Base-by-base conservation (phyloP, 2,113 vertebrate species). In the Catharus minimus region DNA sequence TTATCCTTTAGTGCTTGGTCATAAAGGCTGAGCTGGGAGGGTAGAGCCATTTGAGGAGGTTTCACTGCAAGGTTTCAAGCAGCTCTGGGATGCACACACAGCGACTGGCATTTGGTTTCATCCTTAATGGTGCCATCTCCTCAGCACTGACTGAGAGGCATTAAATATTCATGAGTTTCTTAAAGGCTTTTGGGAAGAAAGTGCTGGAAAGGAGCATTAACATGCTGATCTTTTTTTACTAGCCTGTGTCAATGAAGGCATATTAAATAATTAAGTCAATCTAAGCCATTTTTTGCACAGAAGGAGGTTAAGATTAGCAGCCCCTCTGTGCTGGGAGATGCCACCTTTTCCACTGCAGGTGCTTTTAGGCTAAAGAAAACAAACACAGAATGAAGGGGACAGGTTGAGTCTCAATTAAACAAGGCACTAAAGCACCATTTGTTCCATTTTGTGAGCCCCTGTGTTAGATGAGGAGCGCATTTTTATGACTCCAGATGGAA, bases 121-220 rank as follows among this genome's bases (percentile, higher is more conserved):
- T 44, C 49, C 22, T 89, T 95, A 96, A 96, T 74, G 72, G 68
- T 93, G 52, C 82, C 86, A 86, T 96, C 89, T 96, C 89, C 75
- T 88, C 53, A 5, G 84, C 86, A 78, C 83, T 75, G 82, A 93
- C 80, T 53, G 89, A 93, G 81, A 88, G 19, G 15, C 18, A 68
- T 96, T 85, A 97, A 97, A 96, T 96, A 97, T 97, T 95, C 75
- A 97, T 94, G 92, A 86, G 38, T 92, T 95, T 91, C 92, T 94
- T 91, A 91, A 96, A 96, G 89, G 66, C 60, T 95, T 97, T 96
- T 92, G 71, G 74, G 89, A 82, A 94, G 93, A 94, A 95, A 72
- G 28, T 94, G 39, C 67, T 94, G 61, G 79, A 92, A 95, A 91
- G 39, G 32, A 96, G 64, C 92, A 95, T 89, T 95, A 95, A 88